Percentiles rank a stretch among this genome's conserved stretches.
Evolutionary conservation across 2,888 invertebrate genomes (phyloP).

Genomic region (Metacarcinus magister): DNA sequence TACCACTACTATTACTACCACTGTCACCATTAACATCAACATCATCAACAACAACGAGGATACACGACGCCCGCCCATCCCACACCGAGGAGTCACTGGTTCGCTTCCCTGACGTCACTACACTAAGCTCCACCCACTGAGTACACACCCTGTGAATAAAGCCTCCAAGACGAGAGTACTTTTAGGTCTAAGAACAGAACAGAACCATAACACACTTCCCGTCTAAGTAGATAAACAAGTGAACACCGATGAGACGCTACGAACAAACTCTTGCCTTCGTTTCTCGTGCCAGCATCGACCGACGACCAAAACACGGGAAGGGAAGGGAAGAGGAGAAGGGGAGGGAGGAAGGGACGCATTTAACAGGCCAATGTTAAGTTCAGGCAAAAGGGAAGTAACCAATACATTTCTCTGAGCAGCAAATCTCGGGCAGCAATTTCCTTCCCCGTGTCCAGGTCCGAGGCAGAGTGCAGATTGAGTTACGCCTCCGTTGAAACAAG

Average conservation of each 20-base stretch:
- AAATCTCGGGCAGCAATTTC: slow-evolving; percentile 77
- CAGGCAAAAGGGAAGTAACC: slow-evolving; percentile 50
- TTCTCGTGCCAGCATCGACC: background rate
- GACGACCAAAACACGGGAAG: background rate
- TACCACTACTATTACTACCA: background rate
- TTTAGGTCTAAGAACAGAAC: background rate
- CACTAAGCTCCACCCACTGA: background rate
- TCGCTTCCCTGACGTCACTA: background rate
- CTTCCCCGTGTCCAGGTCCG: slow-evolving; percentile 71
- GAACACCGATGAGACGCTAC: background rate
- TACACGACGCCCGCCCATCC: background rate
- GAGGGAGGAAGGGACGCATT: slow-evolving; percentile 17
- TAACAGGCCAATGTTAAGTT: slow-evolving; percentile 60
- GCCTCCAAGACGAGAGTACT: background rate
- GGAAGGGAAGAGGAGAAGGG: background rate
- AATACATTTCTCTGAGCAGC: slow-evolving; percentile 59
- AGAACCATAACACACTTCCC: background rate
- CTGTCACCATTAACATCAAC: background rate
- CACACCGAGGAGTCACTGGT: background rate
- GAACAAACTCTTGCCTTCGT: background rate
- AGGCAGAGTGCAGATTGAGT: slow-evolving; percentile 75
- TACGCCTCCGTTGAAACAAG: slow-evolving; percentile 77
- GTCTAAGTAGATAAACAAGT: background rate
- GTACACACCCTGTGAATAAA: background rate
- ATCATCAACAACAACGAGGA: background rate